These are phyloP conservation scores for Pedionomus torquatus DNA, from an alignment of 2,113 vertebrate genomes.

Conservation along the genomic window DNA sequence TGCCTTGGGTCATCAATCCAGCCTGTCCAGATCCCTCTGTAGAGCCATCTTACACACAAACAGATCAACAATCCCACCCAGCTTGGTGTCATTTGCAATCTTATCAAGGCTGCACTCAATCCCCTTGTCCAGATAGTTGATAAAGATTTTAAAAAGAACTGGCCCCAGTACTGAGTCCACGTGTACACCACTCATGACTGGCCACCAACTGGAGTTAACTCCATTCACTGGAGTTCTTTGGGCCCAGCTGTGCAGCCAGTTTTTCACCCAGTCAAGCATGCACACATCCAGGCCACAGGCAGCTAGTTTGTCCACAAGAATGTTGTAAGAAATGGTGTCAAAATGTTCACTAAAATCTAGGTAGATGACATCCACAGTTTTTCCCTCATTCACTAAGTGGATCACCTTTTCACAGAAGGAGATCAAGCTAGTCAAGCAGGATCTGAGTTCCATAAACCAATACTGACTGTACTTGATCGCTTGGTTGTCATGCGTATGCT, in stretches of 20 bases:
- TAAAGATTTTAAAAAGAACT: not conserved
- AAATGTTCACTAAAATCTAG: not conserved
- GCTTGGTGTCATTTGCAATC: not conserved
- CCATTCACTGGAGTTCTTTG: not conserved
- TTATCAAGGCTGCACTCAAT: not conserved
- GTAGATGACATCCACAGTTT: not conserved
- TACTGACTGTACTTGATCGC: not conserved
- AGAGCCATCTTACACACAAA: not conserved
- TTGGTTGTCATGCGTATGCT: not conserved
- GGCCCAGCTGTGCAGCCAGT: not conserved
- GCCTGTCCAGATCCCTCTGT: not conserved
- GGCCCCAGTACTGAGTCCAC: not conserved
- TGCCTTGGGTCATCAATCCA: not conserved
- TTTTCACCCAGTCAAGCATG: not conserved
- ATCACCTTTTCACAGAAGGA: not conserved
- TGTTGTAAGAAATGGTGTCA: not conserved
- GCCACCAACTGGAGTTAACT: not conserved
- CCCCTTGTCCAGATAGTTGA: not conserved
- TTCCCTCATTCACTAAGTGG: not conserved
- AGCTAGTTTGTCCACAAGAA: not conserved
- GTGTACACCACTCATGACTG: not conserved
- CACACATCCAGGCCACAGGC: not conserved
- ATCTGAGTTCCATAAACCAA: not conserved
- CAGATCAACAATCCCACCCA: not conserved
- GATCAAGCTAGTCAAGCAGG: not conserved